phyloP scores from a whole-genome alignment of 2,797 vertebrate species.

The Sebastes steindachneri region DNA sequence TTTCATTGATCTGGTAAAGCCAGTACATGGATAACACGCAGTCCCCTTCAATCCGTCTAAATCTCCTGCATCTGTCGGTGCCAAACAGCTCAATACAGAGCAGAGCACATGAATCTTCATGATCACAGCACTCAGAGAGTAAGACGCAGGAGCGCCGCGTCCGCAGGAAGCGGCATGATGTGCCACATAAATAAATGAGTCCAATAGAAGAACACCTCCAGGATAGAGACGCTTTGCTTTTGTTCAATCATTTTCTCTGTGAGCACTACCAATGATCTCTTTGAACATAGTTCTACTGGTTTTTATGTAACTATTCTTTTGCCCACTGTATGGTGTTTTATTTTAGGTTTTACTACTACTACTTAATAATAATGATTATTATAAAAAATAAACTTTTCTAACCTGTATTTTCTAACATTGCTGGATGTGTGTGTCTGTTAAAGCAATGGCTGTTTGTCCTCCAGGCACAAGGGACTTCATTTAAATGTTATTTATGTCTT shows the following conservation, averaged over 20 bases:
- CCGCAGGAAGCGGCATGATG: constrained; percentile 34
- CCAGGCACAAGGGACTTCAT: not conserved
- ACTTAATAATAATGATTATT: not conserved
- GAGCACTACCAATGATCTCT: not conserved
- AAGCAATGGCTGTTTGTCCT: not conserved
- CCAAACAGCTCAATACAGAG: constrained; percentile 39
- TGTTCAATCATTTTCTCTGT: not conserved
- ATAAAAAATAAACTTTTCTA: not conserved
- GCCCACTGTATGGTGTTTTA: not conserved
- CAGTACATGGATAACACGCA: constrained; percentile 26
- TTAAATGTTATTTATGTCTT: not conserved
- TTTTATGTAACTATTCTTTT: not conserved
- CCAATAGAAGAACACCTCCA: constrained; percentile 3
- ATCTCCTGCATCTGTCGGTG: constrained; percentile 50
- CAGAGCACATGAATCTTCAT: constrained; percentile 30
- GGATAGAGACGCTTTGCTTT: not conserved
- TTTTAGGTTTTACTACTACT: not conserved
- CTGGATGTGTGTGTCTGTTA: no score
- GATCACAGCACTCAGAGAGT: constrained; percentile 21
- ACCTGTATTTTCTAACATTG: not conserved
- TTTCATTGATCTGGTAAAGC: constrained; percentile 43
- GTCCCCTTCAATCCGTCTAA: constrained; percentile 45
- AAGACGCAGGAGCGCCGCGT: constrained; percentile 3
- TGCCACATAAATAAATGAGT: constrained; percentile 47
- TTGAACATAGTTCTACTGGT: not conserved